These are phyloP conservation scores for Acanthosepion lycidas DNA, from an alignment of 2,888 invertebrate species.

Conservation along the genomic window DNA sequence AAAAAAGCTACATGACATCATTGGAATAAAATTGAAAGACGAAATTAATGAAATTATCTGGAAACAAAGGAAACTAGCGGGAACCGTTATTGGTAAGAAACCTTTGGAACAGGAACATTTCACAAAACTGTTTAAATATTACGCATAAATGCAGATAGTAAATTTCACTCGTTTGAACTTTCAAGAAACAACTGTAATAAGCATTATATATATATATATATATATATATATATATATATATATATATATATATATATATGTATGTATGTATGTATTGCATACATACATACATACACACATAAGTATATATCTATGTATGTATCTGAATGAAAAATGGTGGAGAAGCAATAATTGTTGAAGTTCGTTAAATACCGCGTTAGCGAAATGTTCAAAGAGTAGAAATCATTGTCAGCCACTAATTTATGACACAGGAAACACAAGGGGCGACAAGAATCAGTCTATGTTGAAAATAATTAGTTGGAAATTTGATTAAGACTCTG, in stretches of 20 bases:
- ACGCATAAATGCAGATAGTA: neutral
- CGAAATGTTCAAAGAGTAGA: neutral
- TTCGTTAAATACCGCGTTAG: too few species aligned
- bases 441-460: neutral
- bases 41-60: neutral
- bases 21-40: neutral
- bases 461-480: neutral
- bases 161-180: neutral
- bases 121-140: neutral
- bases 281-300: too few species aligned
- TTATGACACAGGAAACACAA: constrained; percentile 2
- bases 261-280: too few species aligned
- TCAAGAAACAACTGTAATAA: neutral
- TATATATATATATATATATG: too few species aligned
- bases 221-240: too few species aligned
- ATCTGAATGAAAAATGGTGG: too few species aligned
- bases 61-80: neutral
- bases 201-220: neutral
- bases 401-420: neutral
- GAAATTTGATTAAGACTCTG: neutral
- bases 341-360: too few species aligned
- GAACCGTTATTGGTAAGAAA: neutral
- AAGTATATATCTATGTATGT: too few species aligned
- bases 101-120: neutral
- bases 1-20: neutral